phyloP scores from a whole-genome alignment of 37 sponge, comb jelly and placozoan genomes.

The Mnemiopsis leidyi region DNA sequence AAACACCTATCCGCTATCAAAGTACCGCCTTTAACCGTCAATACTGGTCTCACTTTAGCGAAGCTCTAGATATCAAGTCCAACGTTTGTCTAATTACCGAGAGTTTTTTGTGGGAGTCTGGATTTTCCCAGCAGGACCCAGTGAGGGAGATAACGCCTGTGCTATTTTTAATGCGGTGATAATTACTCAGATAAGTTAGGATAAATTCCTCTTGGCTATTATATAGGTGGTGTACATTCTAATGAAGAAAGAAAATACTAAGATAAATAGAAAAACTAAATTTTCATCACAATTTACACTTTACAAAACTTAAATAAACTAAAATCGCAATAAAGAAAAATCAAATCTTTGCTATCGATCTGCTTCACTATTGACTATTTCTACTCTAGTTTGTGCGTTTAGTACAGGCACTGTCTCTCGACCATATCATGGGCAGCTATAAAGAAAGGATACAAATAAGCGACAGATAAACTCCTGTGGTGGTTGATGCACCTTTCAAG shows the following conservation, averaged over 20 bases:
- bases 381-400: neutral
- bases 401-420: too few relatives aligned
- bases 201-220: neutral
- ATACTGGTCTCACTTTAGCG: too few relatives aligned
- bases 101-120: neutral
- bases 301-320: slow-evolving; percentile 61
- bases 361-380: neutral
- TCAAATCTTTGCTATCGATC: slow-evolving; percentile 12
- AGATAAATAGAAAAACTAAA: neutral
- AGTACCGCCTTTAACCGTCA: too few relatives aligned
- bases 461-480: too few relatives aligned
- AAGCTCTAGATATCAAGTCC: too few relatives aligned
- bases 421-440: too few relatives aligned
- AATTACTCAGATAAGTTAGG: neutral
- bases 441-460: too few relatives aligned
- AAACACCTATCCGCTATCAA: too few relatives aligned
- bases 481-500: too few relatives aligned
- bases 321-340: neutral
- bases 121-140: neutral
- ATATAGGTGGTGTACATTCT: neutral
- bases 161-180: neutral
- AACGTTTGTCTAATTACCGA: neutral
- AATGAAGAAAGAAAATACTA: neutral
- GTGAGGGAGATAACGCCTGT: neutral
- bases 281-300: slow-evolving; percentile 60